Base-by-base conservation (phyloP, 1,140 invertebrate genomes). In the Ceratosolen fusciceps region DNA sequence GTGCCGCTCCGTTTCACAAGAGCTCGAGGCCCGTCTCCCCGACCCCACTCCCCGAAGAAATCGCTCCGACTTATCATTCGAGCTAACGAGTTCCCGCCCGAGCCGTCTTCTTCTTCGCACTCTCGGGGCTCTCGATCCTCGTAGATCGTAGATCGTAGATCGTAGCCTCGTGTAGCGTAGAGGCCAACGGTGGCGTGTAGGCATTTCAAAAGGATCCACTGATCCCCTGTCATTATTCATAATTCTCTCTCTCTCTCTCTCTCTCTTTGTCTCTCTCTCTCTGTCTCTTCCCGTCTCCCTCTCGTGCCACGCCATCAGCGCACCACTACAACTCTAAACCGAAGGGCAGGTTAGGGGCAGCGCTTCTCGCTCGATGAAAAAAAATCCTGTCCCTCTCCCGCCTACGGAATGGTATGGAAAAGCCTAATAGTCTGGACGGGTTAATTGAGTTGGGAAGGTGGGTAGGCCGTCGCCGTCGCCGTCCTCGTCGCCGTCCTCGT, bases 31-130 rank as follows among this genome's bases (percentile, higher is more conserved):
- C n/a, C n/a, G n/a, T n/a, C n/a, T n/a, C 82, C 84, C 84, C 83
- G 84, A 83, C 84, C 68, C 74, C 83, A 83, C 80, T 82, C 84
- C 82, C n/a, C 83, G 85, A 84, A 87, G 87, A 86, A 88, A 87
- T 87, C 85, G 85, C 85, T 87, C 86, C 87, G 86, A 90, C 88
- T 89, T 90, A 90, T 90, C 88, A 88, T 89, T 87, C 85, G 81
- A 82, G 71, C 85, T 88, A 90, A 90, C 88, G 88, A 90, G 86
- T 87, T 82, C 84, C 84, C 86, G 85, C 85, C 85, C 87, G 83
- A n/a, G n/a, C n/a, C n/a, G n/a, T n/a, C n/a, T n/a, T n/a, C n/a
- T n/a, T 84, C 85, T 84, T 87, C 85, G 85, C 84, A 83, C 86
- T 88, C 72, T 80, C 29, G 34, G 34, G 37, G 60, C 24, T n/a